phyloP scores from a whole-genome alignment of 92 coral and sea anemone genomes.

The Umimayanthus kanabou region DNA sequence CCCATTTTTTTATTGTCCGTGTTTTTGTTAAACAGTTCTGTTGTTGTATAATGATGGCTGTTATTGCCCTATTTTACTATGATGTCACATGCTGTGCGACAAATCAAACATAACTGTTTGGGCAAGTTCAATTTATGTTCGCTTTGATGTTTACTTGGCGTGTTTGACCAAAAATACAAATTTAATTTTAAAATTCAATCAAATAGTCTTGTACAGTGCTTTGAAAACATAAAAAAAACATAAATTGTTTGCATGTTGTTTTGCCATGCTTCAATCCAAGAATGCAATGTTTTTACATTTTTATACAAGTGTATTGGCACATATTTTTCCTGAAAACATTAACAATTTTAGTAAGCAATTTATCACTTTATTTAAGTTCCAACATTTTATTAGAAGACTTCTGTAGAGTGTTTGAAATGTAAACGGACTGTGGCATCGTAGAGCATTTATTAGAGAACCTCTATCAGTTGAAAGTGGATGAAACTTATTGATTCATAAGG shows the following conservation, averaged over 20 bases:
- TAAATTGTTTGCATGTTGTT: slow-evolving; percentile 2
- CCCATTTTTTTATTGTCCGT: too few species aligned
- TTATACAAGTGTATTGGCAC: slow-evolving; percentile 4
- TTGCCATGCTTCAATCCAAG: not conserved
- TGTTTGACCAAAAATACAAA: not conserved
- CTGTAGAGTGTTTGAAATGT: slow-evolving; percentile 8
- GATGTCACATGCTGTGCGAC: slow-evolving; percentile 11
- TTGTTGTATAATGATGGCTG: too few species aligned
- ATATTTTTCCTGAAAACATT: not conserved
- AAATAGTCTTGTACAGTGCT: slow-evolving; percentile 11
- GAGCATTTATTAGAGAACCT: not conserved
- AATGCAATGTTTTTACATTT: not conserved
- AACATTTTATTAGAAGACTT: not conserved
- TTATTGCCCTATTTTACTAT: not conserved
- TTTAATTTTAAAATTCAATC: not conserved
- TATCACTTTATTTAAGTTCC: too few species aligned
- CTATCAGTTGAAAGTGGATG: slow-evolving; percentile 3
- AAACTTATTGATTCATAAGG: slow-evolving; percentile 2
- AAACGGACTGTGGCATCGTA: slow-evolving; percentile 6
- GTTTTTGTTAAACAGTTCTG: too few species aligned
- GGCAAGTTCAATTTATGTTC: slow-evolving; percentile 7
- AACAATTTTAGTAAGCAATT: not conserved
- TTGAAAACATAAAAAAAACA: not conserved
- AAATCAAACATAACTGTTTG: slow-evolving; percentile 5
- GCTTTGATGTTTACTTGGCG: not conserved